Evolutionary conservation across 2,888 invertebrate species (phyloP).

Genomic region (Melangyna quadrimaculata): DNA sequence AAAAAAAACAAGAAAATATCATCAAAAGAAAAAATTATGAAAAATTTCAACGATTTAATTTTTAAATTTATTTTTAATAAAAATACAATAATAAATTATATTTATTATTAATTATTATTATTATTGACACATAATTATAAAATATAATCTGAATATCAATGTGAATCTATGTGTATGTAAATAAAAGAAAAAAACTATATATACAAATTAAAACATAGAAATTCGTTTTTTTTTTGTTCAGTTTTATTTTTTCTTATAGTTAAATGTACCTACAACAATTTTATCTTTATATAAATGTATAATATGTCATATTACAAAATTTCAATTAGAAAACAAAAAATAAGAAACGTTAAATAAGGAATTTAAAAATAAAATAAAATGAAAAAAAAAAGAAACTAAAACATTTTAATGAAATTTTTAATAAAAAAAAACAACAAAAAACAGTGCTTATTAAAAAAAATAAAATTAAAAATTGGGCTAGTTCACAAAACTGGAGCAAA

Average conservation of each 20-base stretch:
- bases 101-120: slow-evolving; percentile 51
- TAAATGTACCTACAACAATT: slow-evolving; percentile 67
- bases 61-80: slow-evolving; percentile 44
- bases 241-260: slow-evolving; percentile 47
- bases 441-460: slow-evolving; percentile 10
- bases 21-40: slow-evolving; percentile 31
- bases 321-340: slow-evolving; percentile 59
- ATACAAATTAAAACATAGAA: slow-evolving; percentile 53
- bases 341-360: slow-evolving; percentile 7
- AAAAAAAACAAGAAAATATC: slow-evolving; percentile 21
- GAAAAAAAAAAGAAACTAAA: slow-evolving; percentile 26
- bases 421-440: background rate
- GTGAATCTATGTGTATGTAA: slow-evolving; percentile 70
- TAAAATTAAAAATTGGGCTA: slow-evolving; percentile 5
- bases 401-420: slow-evolving; percentile 46
- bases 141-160: slow-evolving; percentile 57
- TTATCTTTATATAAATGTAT: slow-evolving; percentile 67
- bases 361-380: slow-evolving; percentile 19
- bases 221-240: background rate
- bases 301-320: slow-evolving; percentile 64
- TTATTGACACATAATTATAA: background rate
- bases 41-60: slow-evolving; percentile 71
- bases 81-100: slow-evolving; percentile 37
- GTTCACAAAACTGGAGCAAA: slow-evolving; percentile 20
- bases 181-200: slow-evolving; percentile 45